Percentiles rank a stretch among this genome's conserved stretches.
phyloP scores from a whole-genome alignment of 1,140 invertebrate species.

The Drosophila sulfurigaster region DNA sequence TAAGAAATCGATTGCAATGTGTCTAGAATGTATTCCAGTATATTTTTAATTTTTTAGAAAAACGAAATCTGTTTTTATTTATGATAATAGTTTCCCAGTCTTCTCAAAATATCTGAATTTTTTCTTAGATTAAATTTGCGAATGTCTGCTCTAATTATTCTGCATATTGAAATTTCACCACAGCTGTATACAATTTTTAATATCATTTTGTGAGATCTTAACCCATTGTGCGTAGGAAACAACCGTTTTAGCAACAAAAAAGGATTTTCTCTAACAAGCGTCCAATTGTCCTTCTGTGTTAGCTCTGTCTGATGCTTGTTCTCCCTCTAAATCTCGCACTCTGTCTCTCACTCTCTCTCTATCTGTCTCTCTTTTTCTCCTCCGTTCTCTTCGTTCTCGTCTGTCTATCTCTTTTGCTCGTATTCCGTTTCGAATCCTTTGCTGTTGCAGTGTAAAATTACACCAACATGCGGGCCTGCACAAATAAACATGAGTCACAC shows the following conservation, averaged over 20 bases:
- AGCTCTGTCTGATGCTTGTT: not conserved
- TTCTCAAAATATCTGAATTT: too few relatives aligned
- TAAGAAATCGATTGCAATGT: too few relatives aligned
- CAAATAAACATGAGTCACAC: conserved; percentile 21
- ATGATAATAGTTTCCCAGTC: too few relatives aligned
- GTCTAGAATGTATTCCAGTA: too few relatives aligned
- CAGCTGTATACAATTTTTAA: too few relatives aligned
- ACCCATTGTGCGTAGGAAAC: conserved; percentile 9
- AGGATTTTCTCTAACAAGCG: conserved; percentile 17
- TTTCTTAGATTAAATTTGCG: too few relatives aligned
- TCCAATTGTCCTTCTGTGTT: conserved; percentile 32
- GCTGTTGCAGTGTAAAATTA: conserved; percentile 56
- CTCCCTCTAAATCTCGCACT: not conserved
- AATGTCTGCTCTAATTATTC: too few relatives aligned
- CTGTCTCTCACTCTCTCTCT: not conserved
- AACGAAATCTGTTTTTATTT: too few relatives aligned
- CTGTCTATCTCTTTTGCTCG: not conserved
- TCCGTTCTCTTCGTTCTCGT: not conserved
- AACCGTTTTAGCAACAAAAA: not conserved
- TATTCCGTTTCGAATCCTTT: not conserved
- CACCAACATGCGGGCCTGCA: conserved; percentile 49
- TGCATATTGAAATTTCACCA: too few relatives aligned
- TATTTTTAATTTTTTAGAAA: too few relatives aligned
- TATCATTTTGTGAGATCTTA: not conserved
- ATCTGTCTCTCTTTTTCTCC: not conserved